A percentile compares a stretch with the other conserved stretches of the same genome.
Evolutionary conservation across 1,140 invertebrate genomes (phyloP).

Genomic region (Zaprionus taronus): DNA sequence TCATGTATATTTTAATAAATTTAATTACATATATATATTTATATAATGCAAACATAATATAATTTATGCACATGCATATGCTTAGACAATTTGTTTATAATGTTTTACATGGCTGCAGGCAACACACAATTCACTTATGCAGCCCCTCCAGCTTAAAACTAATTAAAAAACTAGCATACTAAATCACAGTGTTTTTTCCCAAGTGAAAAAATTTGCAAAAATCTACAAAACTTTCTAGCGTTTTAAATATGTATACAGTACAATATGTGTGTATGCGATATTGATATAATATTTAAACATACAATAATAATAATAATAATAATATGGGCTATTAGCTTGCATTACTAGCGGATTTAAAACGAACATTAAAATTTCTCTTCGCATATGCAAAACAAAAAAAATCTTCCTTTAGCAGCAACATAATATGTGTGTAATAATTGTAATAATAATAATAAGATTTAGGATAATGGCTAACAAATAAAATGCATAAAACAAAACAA

Average conservation of each 20-base stretch:
- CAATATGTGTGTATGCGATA: constrained; percentile 25
- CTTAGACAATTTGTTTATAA: constrained; percentile 52
- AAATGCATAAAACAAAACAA: constrained; percentile 81
- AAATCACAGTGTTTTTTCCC: constrained; percentile 84
- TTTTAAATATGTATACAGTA: constrained; percentile 47
- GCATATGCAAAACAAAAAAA: constrained; percentile 39
- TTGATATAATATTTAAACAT: constrained; percentile 24
- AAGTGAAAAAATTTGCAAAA: constrained; percentile 80
- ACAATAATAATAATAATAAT: constrained; percentile 27
- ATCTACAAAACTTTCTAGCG: constrained; percentile 71
- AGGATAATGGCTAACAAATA: constrained; percentile 77
- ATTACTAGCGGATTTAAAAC: constrained; percentile 59
- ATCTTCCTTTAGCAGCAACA: constrained; percentile 50
- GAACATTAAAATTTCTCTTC: constrained; percentile 69
- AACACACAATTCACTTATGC: constrained; percentile 38
- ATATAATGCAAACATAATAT: constrained; percentile 75
- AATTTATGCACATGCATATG: constrained; percentile 50
- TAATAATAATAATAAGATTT: constrained; percentile 50
- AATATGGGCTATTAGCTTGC: constrained; percentile 36
- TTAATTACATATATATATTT: constrained; percentile 77
- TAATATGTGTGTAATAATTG: constrained; percentile 35
- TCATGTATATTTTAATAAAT: constrained; percentile 74
- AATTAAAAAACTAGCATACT: constrained; percentile 84
- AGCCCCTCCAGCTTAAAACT: constrained; percentile 67
- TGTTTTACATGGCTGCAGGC: constrained; percentile 32